Evolutionary conservation across 2,888 invertebrate genomes (phyloP), one percentile per base, ranked within the genome.

Genomic region (Harmothoe impar): DNA sequence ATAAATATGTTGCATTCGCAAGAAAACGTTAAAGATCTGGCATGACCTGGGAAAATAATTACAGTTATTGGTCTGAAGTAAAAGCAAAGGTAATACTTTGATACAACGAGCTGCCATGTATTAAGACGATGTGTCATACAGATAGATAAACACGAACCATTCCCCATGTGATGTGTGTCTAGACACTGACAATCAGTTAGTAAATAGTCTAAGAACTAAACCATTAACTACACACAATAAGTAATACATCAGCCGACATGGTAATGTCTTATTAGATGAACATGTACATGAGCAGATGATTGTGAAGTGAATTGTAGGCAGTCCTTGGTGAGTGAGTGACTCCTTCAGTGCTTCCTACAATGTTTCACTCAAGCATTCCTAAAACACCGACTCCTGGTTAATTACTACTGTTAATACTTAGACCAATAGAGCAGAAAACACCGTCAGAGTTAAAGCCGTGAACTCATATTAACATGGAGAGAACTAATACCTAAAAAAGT

Each of bases 281-380:
- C 81, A 81, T 62, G 43, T 35, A 81, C 81, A 81, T 33, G 81
- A 81, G 81, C 81, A 81, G 81, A 33, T 81, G 81, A 43, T n/a
- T 43, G 81, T 81, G 81, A 81, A 81, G 81, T 81, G 33, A 81
- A 81, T 81, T 81, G 81, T 81, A 81, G 81, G 43, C 81, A 81
- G 81, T 81, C n/a, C 81, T 33, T 35, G 81, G 43, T 43, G 81
- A 43, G 72, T 72, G 72, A 62, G 31, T 84, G 86, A 86, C 86
- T 86, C 86, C 43, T 43, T 43, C 54, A 81, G 81, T 81, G 35
- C 86, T 29, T 52, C 86, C 86, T 86, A 86, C 86, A 54, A 86
- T 54, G 25, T 86, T 56, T 86, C 86, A 86, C 86, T 86, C 54
- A 86, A 86, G 86, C 86, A 86, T 86, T 86, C 86, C 86, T 86